These are phyloP conservation scores for Cosmia trapezina DNA, from an alignment of 2,888 invertebrate genomes.

Conservation along the genomic window DNA sequence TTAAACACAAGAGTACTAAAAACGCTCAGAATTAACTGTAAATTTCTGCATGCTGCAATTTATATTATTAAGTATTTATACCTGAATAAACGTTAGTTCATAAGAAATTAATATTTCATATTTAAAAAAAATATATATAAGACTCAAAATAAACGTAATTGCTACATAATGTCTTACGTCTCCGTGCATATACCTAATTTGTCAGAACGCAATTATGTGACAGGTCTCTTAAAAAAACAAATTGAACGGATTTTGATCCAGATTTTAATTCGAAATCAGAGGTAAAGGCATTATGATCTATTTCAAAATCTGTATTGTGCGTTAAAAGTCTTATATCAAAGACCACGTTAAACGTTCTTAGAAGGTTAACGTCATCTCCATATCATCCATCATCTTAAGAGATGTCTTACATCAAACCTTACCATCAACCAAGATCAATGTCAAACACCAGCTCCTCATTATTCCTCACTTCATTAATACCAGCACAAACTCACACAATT, in stretches of 20 bases:
- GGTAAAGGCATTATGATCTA: background rate
- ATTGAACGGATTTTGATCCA: background rate
- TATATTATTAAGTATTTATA: too few species aligned
- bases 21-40: too few species aligned
- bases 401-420: too few species aligned
- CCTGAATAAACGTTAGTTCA: too few species aligned
- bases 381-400: background rate
- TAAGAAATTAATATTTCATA: too few species aligned
- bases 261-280: background rate
- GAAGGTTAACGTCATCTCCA: background rate
- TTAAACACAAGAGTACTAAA: too few species aligned
- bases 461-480: slow-evolving; percentile 22
- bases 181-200: too few species aligned
- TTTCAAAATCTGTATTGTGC: background rate
- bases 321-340: background rate
- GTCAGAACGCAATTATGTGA: too few species aligned
- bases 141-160: too few species aligned
- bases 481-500: background rate
- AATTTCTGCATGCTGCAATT: too few species aligned
- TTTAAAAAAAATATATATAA: too few species aligned
- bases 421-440: background rate
- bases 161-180: too few species aligned
- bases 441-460: background rate
- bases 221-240: background rate
- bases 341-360: background rate